A percentile compares a stretch with the other conserved stretches of the same genome.
These are phyloP conservation scores for Podilymbus podiceps DNA, from an alignment of 2,113 vertebrate species.

Conservation along the genomic window DNA sequence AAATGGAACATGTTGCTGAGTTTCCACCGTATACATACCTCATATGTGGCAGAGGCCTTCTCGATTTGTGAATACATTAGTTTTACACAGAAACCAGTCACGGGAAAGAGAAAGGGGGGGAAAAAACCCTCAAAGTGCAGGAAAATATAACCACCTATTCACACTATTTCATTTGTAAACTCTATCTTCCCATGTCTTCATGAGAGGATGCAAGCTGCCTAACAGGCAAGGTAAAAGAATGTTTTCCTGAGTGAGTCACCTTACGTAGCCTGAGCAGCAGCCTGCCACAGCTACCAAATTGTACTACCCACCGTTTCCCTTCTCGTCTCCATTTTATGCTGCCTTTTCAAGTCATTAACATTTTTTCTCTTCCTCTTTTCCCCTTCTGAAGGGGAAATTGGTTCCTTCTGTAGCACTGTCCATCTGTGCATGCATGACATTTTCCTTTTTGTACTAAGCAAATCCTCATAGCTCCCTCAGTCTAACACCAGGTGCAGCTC, in stretches of 20 bases:
- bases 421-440: background rate
- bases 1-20: background rate
- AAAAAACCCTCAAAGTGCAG: background rate
- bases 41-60: background rate
- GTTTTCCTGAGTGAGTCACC: background rate
- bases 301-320: background rate
- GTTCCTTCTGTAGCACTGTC: background rate
- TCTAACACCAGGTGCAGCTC: background rate
- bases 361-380: background rate
- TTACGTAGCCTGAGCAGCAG: background rate
- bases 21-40: background rate
- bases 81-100: background rate
- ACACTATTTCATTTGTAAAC: background rate
- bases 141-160: background rate
- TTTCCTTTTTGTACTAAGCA: background rate
- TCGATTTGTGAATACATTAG: background rate
- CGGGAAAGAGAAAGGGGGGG: background rate
- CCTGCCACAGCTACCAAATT: background rate
- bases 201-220: background rate
- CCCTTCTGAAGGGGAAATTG: background rate
- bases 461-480: background rate
- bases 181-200: background rate
- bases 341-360: background rate
- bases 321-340: background rate
- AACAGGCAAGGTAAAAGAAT: background rate